These are phyloP conservation scores for Caranx ignobilis DNA, from an alignment of 2,113 vertebrate species.

Conservation along the genomic window DNA sequence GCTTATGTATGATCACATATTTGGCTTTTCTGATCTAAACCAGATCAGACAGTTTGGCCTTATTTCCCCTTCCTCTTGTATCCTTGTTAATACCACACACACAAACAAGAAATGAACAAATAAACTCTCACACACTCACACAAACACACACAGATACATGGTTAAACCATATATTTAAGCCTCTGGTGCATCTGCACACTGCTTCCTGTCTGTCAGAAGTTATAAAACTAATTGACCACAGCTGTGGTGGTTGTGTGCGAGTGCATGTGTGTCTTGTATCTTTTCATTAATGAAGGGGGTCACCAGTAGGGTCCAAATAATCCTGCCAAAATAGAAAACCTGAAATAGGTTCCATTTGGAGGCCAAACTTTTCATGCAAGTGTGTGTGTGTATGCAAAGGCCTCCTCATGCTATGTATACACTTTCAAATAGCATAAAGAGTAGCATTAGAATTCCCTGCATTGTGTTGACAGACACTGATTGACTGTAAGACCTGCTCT, in stretches of 20 bases:
- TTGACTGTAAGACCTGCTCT: neutral
- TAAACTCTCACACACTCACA: neutral
- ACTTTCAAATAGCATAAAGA: neutral
- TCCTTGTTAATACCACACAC: neutral
- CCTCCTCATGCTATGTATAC: neutral
- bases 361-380: neutral
- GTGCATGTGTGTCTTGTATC: slow-evolving; percentile 19
- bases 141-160: slow-evolving; percentile 3
- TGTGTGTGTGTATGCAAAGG: neutral
- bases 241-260: slow-evolving; percentile 52
- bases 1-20: neutral
- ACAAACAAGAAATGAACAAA: slow-evolving; percentile 3
- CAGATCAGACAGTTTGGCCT: neutral
- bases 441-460: neutral
- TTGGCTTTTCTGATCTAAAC: neutral
- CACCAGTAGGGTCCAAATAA: neutral
- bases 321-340: slow-evolving; percentile 10
- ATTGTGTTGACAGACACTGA: neutral
- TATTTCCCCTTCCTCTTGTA: neutral
- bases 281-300: slow-evolving; percentile 26
- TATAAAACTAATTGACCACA: slow-evolving; percentile 73
- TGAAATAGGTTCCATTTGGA: slow-evolving; percentile 12
- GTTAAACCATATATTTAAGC: slow-evolving; percentile 54
- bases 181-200: slow-evolving; percentile 45
- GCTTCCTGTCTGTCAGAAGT: slow-evolving; percentile 71